These are phyloP conservation scores for Ploceus nigricollis DNA, from an alignment of 2,113 vertebrate species.

Conservation along the genomic window DNA sequence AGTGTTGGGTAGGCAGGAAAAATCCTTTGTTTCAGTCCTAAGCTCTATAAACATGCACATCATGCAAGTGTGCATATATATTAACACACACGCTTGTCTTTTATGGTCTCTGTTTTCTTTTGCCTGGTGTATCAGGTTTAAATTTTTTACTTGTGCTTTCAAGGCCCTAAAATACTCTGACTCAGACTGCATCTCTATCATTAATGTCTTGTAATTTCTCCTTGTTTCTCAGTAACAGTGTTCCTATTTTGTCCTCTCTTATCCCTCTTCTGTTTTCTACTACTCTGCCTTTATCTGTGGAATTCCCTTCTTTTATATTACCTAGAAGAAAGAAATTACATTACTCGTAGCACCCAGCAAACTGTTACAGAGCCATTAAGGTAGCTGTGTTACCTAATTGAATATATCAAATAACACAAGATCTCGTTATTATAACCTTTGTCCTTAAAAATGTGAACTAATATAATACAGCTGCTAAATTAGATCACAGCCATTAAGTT, in stretches of 20 bases:
- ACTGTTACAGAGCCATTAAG: constrained; percentile 2
- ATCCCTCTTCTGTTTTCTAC: background rate
- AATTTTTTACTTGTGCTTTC: background rate
- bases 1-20: background rate
- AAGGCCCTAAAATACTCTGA: background rate
- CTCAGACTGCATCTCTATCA: background rate
- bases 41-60: background rate
- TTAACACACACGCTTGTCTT: background rate
- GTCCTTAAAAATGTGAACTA: constrained; percentile 56
- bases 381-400: constrained; percentile 30
- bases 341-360: background rate
- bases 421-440: constrained; percentile 44
- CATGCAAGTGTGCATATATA: fast-evolving
- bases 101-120: background rate
- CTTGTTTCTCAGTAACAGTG: background rate
- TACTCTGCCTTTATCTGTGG: background rate
- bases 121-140: background rate
- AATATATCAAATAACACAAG: background rate
- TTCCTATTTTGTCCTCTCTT: background rate
- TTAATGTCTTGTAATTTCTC: background rate
- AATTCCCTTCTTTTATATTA: background rate
- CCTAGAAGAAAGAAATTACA: background rate
- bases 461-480: constrained; percentile 13
- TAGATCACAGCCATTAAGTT: constrained; percentile 10
- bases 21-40: background rate